Conservation (phyloP, 2,113 vertebrate species). For the Xerus inauris region DNA sequence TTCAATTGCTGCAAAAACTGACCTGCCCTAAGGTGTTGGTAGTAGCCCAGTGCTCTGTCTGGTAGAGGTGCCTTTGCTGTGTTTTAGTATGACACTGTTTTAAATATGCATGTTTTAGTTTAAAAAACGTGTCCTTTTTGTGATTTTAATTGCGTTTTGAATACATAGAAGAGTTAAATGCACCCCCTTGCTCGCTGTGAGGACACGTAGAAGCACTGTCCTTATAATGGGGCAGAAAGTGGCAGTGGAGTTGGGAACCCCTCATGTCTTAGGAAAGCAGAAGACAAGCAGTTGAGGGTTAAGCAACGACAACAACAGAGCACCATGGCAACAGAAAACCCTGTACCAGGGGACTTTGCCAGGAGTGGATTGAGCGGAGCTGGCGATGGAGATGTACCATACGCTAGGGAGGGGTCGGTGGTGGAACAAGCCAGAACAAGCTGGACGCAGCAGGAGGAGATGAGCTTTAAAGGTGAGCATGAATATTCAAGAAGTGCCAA, state of each 20-base stretch:
- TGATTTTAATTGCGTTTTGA: neutral
- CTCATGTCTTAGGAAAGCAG: neutral
- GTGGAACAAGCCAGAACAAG: neutral
- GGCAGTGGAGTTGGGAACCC: neutral
- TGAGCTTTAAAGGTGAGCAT: conserved; percentile 16
- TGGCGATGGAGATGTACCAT: neutral
- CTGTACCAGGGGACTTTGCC: fast-evolving
- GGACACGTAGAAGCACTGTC: fast-evolving
- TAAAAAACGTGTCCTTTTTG: neutral
- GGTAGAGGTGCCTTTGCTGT: neutral
- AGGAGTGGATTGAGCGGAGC: fast-evolving
- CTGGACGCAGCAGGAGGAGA: neutral
- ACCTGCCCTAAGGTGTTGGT: too few species aligned
- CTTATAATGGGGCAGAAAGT: neutral
- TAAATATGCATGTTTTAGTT: neutral
- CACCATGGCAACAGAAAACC: fast-evolving
- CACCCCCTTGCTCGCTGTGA: fast-evolving
- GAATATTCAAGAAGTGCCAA: neutral
- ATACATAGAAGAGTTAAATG: neutral
- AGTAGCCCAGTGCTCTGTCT: neutral
- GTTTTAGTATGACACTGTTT: neutral
- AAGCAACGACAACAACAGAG: too few species aligned
- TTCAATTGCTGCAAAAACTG: neutral
- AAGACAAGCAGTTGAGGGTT: neutral
- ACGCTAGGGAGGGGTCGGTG: neutral